Evolutionary conservation across 1,140 invertebrate species (phyloP), one percentile per base, ranked within the genome.

Genomic region (Caenorhabditis briggsae): DNA sequence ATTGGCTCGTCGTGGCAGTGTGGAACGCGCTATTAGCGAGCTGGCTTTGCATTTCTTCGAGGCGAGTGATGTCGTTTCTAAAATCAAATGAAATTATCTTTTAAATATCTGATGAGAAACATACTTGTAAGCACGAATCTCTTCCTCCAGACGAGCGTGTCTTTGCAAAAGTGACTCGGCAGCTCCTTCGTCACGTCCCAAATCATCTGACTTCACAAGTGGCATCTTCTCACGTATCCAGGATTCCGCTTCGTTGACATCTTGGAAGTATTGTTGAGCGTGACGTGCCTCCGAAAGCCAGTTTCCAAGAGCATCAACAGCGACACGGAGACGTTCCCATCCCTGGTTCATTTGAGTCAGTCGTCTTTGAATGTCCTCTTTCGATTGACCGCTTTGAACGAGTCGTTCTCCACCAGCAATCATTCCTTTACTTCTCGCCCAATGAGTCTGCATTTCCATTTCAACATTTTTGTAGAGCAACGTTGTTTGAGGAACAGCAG

Each of bases 191-290:
- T 97, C 96, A 53, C 95, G 94, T 5, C 97, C 97, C 90, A 95
- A 96, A 93, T 98, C 97, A 46, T 94, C 94, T 0, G 96, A 96
- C n/a, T 95, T 94, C 1, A 97, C 96, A 33, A 98, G 93, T 0
- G 96, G 95, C 92, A 96, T 95, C 92, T 97, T 97, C 92, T 98
- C 97, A 88, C 96, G 95, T 93, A 99, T 95, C 97, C 97, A 99
- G 0, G 96, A 97, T 90, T 98, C 97, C 0, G 97, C 96, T 92
- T 99, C 97, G 93, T 99, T 98, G 0, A 97, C 97, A 93, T 99
- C 97, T 2, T 92, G 91, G 84, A 92, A 91, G 88, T 91, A 92
- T 58, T 89, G 90, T 46, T 82, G 64, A 12, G 97, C 96, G 92
- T 98, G 96, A 2, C 96, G 96, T 0, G 97, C 97, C 92, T 98